Evolutionary conservation across 2,888 invertebrate species (phyloP).

Genomic region (Pseudoips prasinana): DNA sequence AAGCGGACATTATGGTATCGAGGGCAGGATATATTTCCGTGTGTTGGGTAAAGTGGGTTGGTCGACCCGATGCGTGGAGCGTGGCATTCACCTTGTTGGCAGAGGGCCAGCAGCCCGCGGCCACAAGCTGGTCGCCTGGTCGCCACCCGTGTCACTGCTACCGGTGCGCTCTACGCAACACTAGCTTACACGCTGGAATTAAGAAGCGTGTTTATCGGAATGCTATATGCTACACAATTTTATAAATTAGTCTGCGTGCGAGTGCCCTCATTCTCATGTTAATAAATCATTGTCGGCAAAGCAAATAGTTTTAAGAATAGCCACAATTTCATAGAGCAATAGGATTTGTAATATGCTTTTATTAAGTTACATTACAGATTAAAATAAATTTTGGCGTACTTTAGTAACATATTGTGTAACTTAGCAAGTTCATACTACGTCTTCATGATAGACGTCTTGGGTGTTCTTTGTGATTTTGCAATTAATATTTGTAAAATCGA

Average conservation of each 20-base stretch:
- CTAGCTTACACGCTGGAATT: constrained; percentile 22
- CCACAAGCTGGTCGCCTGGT: constrained; percentile 14
- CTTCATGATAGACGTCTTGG: no score
- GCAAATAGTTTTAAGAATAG: no score
- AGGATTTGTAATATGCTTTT: no score
- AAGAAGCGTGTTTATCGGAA: constrained; percentile 32
- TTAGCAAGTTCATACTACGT: no score
- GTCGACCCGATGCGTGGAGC: constrained; percentile 62
- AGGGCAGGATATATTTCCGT: constrained; percentile 51
- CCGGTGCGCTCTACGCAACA: constrained; percentile 24
- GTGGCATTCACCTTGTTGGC: constrained; percentile 83
- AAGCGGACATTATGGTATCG: constrained; percentile 43
- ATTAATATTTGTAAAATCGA: no score
- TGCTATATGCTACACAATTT: constrained; percentile 29
- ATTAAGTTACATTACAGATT: no score
- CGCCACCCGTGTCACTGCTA: constrained; percentile 35
- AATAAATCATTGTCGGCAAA: constrained; percentile 26
- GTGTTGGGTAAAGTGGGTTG: constrained; percentile 72
- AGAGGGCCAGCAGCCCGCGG: constrained; percentile 51
- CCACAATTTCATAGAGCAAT: no score
- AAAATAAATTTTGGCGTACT: no score
- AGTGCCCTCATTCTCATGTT: constrained; percentile 29
- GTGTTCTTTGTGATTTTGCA: no score
- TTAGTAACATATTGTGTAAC: no score
- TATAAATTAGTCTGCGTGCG: constrained; percentile 33